Percentiles rank a stretch among this genome's conserved stretches.
Evolutionary conservation across 2,797 vertebrate species (phyloP).

Genomic region (Mus minutoides): DNA sequence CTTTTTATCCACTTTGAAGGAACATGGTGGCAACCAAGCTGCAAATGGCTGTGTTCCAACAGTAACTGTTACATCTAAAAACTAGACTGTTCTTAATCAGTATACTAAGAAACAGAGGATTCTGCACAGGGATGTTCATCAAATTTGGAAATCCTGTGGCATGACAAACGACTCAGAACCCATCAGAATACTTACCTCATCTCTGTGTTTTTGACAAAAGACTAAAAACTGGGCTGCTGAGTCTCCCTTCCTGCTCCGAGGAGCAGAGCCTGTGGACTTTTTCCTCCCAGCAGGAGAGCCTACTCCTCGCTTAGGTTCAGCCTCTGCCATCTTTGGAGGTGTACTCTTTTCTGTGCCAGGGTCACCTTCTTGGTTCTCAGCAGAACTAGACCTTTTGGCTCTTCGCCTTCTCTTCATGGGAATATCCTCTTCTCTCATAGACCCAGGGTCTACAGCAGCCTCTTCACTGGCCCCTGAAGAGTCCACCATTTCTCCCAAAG

Average conservation of each 20-base stretch:
- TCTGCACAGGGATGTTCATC: not conserved
- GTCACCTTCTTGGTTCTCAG: conserved; percentile 73
- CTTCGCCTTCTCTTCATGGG: conserved; percentile 86
- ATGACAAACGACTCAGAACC: not conserved
- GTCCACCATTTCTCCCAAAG: conserved; percentile 77
- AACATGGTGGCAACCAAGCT: not conserved
- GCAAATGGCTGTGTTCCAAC: not conserved
- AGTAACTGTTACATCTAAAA: not conserved
- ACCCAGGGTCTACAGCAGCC: conserved; percentile 69
- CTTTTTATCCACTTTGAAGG: not conserved
- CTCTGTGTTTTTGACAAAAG: conserved; percentile 91
- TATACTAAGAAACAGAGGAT: not conserved
- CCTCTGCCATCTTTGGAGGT: conserved; percentile 82
- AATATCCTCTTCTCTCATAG: conserved; percentile 79
- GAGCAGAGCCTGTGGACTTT: conserved; percentile 82
- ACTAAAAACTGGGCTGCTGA: conserved; percentile 89
- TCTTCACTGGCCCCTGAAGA: conserved; percentile 78
- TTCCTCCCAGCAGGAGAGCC: conserved; percentile 85
- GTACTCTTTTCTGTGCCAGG: conserved; percentile 74
- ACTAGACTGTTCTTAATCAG: rapidly evolving
- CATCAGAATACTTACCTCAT: conserved; percentile 87
- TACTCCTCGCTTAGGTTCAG: conserved; percentile 84
- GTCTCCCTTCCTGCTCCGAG: conserved; percentile 87
- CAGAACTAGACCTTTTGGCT: conserved; percentile 77
- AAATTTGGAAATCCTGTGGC: not conserved